Evolutionary conservation across 2,797 vertebrate genomes (phyloP).

Genomic region (Lutjanus argentimaculatus): DNA sequence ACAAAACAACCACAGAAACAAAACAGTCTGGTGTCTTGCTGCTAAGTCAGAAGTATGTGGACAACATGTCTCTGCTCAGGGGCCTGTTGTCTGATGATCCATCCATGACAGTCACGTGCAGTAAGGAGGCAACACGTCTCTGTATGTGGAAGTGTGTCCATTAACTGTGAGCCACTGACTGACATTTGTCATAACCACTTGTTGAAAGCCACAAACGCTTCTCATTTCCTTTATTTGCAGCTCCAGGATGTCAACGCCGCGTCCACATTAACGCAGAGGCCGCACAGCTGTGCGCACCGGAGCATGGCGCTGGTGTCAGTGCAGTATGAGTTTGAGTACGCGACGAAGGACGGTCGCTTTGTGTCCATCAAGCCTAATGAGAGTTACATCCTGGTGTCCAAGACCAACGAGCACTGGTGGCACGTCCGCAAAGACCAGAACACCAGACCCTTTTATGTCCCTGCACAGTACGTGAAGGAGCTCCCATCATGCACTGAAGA

Average conservation of each 20-base stretch:
- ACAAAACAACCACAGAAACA: neutral
- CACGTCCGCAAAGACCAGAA: slow-evolving; percentile 90
- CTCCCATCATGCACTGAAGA: slow-evolving; percentile 49
- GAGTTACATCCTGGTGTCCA: slow-evolving; percentile 91
- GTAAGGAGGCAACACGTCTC: neutral
- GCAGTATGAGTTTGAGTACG: slow-evolving; percentile 92
- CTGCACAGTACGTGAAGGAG: slow-evolving; percentile 93
- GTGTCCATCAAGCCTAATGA: slow-evolving; percentile 94
- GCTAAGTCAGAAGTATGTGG: neutral
- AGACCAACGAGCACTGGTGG: slow-evolving; percentile 97
- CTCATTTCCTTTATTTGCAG: slow-evolving; percentile 68
- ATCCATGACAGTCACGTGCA: neutral
- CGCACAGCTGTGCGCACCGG: neutral
- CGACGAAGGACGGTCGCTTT: slow-evolving; percentile 88
- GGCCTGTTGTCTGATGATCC: neutral
- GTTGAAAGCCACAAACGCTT: slow-evolving; percentile 1
- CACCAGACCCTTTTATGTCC: slow-evolving; percentile 92
- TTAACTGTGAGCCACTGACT: neutral
- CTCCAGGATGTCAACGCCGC: slow-evolving; percentile 54
- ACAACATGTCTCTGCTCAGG: neutral
- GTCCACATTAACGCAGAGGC: slow-evolving; percentile 3
- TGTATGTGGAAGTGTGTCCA: neutral
- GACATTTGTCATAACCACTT: neutral
- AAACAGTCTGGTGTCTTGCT: neutral
- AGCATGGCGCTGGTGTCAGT: slow-evolving; percentile 84